phyloP scores from a whole-genome alignment of 2,797 vertebrate species.

The Coccyzus lansbergi region DNA sequence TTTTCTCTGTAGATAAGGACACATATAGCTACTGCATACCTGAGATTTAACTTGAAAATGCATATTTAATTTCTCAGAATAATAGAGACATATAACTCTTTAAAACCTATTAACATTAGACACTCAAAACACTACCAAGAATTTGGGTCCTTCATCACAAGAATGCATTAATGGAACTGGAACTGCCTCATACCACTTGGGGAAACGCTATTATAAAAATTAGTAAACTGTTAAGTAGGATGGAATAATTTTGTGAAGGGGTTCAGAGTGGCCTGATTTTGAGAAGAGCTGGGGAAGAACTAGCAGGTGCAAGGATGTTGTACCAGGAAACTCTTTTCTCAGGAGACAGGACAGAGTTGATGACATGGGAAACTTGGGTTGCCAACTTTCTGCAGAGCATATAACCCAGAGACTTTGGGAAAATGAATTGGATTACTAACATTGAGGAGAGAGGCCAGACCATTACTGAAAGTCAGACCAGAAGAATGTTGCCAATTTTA shows the following conservation, averaged over 20 bases:
- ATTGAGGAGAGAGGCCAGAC: neutral
- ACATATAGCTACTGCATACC: neutral
- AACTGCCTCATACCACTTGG: neutral
- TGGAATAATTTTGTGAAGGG: neutral
- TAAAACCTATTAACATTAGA: neutral
- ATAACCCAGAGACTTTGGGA: neutral
- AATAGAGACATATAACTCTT: neutral
- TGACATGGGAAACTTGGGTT: constrained; percentile 52
- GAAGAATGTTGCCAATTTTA: constrained; percentile 1
- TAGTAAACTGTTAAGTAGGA: neutral
- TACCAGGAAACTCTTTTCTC: neutral
- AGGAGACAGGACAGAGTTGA: constrained; percentile 18
- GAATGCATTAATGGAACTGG: neutral
- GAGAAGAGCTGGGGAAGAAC: neutral
- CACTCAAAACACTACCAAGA: neutral
- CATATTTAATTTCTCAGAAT: neutral
- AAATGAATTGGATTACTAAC: neutral
- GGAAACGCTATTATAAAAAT: neutral
- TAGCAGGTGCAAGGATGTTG: constrained; percentile 50
- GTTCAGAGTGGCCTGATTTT: neutral
- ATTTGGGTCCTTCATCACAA: neutral
- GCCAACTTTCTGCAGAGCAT: constrained; percentile 26
- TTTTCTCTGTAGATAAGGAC: neutral
- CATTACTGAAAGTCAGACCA: neutral
- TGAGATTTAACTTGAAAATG: neutral